These are phyloP conservation scores for Nebria ingens DNA, from an alignment of 1,140 invertebrate genomes.

Conservation along the genomic window DNA sequence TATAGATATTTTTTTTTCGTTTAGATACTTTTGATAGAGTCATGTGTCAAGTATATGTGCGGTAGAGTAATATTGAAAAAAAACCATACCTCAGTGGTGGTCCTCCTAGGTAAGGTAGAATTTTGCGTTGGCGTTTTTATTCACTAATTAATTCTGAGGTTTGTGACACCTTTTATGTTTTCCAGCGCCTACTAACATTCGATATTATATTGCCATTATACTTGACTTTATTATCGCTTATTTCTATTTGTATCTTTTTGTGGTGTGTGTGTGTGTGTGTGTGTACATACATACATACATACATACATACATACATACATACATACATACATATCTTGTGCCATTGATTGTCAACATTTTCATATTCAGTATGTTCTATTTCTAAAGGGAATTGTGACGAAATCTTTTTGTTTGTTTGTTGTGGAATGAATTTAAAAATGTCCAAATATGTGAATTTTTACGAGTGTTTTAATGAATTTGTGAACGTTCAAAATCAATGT, in stretches of 20 bases:
- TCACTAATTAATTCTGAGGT: conserved; percentile 3
- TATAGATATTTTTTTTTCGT: too few species aligned
- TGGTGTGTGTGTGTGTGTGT: not conserved
- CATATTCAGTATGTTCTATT: not conserved
- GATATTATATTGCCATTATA: conserved; percentile 7
- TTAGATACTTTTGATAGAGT: not conserved
- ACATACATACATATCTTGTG: not conserved
- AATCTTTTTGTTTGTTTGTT: not conserved
- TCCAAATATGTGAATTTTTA: too few species aligned
- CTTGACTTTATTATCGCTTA: conserved; percentile 1
- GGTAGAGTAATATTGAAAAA: not conserved
- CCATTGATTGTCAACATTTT: not conserved
- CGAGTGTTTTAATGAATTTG: too few species aligned
- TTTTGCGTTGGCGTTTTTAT: conserved; percentile 9
- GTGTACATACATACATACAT: not conserved
- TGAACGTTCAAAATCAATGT: too few species aligned
- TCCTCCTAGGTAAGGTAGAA: not conserved
- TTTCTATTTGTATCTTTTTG: not conserved
- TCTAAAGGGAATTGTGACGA: too few species aligned
- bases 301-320: not conserved
- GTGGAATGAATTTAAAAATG: too few species aligned
- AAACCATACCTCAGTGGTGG: not conserved
- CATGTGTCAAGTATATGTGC: not conserved
- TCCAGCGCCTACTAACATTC: not conserved
- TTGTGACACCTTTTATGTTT: conserved; percentile 7